Base-by-base conservation (phyloP, 2,888 invertebrate genomes). In the Lypha dubia region DNA sequence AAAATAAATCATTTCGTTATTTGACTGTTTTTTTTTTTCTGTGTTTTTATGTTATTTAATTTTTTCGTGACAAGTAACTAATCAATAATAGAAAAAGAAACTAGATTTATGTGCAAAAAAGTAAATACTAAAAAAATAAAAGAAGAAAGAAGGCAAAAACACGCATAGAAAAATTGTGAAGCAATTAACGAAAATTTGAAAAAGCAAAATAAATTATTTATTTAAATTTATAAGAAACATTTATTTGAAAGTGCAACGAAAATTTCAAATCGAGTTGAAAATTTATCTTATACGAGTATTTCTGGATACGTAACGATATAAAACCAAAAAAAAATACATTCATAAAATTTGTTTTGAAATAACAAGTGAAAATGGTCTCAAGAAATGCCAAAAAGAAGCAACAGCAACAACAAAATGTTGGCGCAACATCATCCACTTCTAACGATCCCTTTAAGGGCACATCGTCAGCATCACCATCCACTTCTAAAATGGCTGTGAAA, bases 301-400 rank as follows among this genome's bases (percentile, higher is more conserved):
- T 49, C 46, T 62, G 38, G 35, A 35, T 20, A 82, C 56, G 63
- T 65, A 65, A 62, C 60, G 73, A 60, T 28, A 62, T n/a, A n/a
- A n/a, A n/a, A n/a, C n/a, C n/a, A n/a, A n/a, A n/a, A n/a, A n/a
- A n/a, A n/a, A n/a, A n/a, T n/a, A n/a, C n/a, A n/a, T n/a, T n/a
- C n/a, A 41, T 15, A 65, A 68, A 73, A 74, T 24, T 58, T 24
- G 51, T 49, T 53, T 13, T 24, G 41, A 77, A 62, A 83, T 67
- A 73, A 60, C 13, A 22, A 67, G 15, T 53, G 65, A 88, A 88
- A 89, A 91, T 91, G 91, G 91, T 91, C 87, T 91, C 91, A 86
- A 91, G 90, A 88, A 83, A 82, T 46, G 63, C 65, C 70, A 86
- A 87, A 79, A 86, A 85, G 82, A 86, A 85, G 46, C 82, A 87